Percentiles rank a stretch among this genome's conserved stretches.
phyloP scores from a whole-genome alignment of 2,113 vertebrate genomes.

The Psilopsiagon aurifrons region DNA sequence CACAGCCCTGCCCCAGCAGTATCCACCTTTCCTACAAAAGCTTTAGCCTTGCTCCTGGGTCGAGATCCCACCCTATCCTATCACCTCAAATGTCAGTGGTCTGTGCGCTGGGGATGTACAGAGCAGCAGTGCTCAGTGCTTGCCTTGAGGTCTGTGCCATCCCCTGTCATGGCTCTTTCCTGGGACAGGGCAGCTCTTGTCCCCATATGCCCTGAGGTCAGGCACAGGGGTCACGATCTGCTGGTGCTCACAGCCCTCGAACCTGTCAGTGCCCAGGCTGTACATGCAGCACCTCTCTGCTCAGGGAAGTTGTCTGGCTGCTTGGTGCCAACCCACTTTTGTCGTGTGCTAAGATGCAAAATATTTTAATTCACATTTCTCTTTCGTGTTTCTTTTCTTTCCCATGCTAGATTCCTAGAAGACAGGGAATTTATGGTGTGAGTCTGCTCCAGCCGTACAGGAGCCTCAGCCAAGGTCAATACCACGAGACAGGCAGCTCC shows the following conservation, averaged over 20 bases:
- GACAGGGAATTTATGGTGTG: constrained; percentile 85
- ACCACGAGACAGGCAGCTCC: constrained; percentile 68
- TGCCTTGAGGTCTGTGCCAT: accelerated
- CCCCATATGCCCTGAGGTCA: accelerated
- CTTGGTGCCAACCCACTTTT: constrained; percentile 57
- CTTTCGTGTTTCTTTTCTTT: constrained; percentile 75
- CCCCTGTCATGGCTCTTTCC: background rate
- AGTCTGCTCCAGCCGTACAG: constrained; percentile 71
- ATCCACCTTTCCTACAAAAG: background rate
- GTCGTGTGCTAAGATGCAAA: constrained; percentile 76
- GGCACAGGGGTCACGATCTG: accelerated
- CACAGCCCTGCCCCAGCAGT: background rate
- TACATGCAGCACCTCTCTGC: background rate
- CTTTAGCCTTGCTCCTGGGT: background rate
- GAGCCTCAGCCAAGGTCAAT: constrained; percentile 79
- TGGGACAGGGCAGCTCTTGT: background rate
- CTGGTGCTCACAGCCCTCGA: accelerated
- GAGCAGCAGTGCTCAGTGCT: background rate
- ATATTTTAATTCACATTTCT: constrained; percentile 79
- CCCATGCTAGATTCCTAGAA: constrained; percentile 86
- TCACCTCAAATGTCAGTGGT: background rate
- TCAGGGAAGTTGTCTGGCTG: background rate
- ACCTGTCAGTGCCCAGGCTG: background rate
- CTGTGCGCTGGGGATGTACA: accelerated
- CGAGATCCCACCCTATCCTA: background rate